Evolutionary conservation across 35 echinoderm and acorn worm species (phyloP), one percentile per base, ranked within the genome.

Genomic region (Lytechinus variegatus): DNA sequence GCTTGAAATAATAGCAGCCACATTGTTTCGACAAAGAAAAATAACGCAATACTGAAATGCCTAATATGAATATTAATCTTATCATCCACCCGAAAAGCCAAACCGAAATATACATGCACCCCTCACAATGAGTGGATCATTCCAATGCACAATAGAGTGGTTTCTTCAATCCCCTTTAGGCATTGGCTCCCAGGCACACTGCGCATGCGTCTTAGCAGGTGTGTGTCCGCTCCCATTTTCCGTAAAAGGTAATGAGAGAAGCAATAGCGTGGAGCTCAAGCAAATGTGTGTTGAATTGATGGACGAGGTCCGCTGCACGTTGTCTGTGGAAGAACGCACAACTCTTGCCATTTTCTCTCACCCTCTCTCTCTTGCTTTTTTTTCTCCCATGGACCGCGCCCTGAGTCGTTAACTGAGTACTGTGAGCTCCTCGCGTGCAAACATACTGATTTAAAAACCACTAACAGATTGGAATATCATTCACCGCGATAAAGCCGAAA

Each of bases 191-290:
- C 87, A 56, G 87, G 28, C 54, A 28, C 56, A 56, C 19, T 92
- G 29, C 60, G 92, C 54, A 56, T 57, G 60, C 60, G 54, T 33
- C 10, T 10, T 14, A 58, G 92, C 71, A 87, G 86, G 61, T 91
- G 61, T 91, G 92, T 92, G 93, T 94, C 95, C 95, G 61, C 89
- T 96, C 57, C 86, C 91, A 96, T 27, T 57, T 56, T 10, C 54
- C 61, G 89, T 92, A 95, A 89, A 54, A 58, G 88, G 94, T 87
- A 60, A 92, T 21, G 29, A 10, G 86, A 88, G 52, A 28, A 55
- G 71, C 86, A 56, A 52, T 96, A 86, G 79, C 55, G 87, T 61
- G 94, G 96, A 94, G 61, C 52, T 94, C 58, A 87, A 55, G 92
- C 11, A 52, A 52, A 44, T 52, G 8, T 6, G 88, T 90, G 52